Conservation (phyloP, 1,140 invertebrate genomes). For the Uloborus diversus region DNA sequence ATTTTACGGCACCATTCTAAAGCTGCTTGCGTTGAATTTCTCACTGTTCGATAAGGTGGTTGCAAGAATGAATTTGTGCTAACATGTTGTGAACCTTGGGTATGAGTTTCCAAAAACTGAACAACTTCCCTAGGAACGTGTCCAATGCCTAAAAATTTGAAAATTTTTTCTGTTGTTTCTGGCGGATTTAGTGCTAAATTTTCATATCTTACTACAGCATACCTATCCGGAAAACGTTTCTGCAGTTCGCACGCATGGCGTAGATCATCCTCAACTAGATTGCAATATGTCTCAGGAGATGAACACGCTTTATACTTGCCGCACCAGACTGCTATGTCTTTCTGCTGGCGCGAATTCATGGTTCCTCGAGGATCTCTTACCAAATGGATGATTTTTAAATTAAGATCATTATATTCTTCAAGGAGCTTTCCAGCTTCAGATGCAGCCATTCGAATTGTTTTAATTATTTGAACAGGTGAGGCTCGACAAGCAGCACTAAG, state of each 20-base stretch:
- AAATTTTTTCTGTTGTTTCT: conserved; percentile 40
- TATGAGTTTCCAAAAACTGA: conserved; percentile 55
- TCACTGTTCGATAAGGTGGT: conserved; percentile 57
- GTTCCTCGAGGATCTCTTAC: conserved; percentile 59
- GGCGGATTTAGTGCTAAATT: conserved; percentile 54
- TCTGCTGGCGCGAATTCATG: conserved; percentile 56
- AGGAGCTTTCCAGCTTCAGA: conserved; percentile 31
- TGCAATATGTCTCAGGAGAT: conserved; percentile 37
- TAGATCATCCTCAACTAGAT: conserved; percentile 32
- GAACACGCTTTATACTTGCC: conserved; percentile 49
- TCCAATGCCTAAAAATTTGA: conserved; percentile 53
- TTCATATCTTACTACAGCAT: conserved; percentile 53
- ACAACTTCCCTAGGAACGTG: conserved; percentile 28
- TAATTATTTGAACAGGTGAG: conserved; percentile 45
- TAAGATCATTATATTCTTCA: conserved; percentile 42
- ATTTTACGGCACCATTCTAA: conserved; percentile 51
- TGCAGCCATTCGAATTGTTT: conserved; percentile 50
- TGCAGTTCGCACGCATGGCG: conserved; percentile 34
- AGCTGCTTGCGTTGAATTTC: conserved; percentile 53
- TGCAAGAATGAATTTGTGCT: conserved; percentile 44
- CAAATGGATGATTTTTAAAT: conserved; percentile 57
- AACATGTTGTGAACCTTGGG: conserved; percentile 2
- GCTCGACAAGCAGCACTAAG: conserved; percentile 37
- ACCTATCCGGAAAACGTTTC: conserved; percentile 28
- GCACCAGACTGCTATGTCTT: conserved; percentile 55